Evolutionary conservation across 2,888 invertebrate genomes (phyloP).

Genomic region (Alloscopus bannaensis): DNA sequence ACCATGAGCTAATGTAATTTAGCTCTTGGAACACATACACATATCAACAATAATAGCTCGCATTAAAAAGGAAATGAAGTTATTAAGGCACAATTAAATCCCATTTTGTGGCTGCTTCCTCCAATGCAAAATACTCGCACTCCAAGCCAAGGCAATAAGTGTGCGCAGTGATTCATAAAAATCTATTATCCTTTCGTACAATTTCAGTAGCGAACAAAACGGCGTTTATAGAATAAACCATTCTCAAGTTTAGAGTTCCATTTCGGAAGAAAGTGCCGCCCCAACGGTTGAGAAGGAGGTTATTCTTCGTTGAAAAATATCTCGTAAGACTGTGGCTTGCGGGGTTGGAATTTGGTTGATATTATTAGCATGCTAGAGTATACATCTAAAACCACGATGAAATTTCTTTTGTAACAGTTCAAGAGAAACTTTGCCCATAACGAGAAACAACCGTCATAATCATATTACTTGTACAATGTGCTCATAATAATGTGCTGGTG

Average conservation of each 20-base stretch:
- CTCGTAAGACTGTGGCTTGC: no score
- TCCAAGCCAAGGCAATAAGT: no score
- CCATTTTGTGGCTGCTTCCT: constrained; percentile 15
- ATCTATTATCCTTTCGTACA: no score
- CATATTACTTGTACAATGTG: constrained; percentile 59
- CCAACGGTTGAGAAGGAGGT: no score
- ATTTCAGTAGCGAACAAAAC: no score
- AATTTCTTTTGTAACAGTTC: constrained; percentile 41
- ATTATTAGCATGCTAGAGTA: no score
- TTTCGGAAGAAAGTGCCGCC: no score
- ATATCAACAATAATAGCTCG: neutral
- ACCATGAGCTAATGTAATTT: constrained; percentile 30
- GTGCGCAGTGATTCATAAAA: constrained; percentile 16
- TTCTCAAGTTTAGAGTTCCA: no score
- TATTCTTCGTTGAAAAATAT: no score
- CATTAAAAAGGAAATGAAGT: constrained; percentile 5
- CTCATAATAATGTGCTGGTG: constrained; percentile 54
- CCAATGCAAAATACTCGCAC: constrained; percentile 1
- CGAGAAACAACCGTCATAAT: constrained; percentile 52
- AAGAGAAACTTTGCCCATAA: constrained; percentile 54
- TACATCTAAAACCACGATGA: constrained; percentile 30
- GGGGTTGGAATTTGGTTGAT: no score
- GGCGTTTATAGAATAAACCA: no score
- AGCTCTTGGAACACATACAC: neutral
- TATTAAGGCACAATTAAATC: constrained; percentile 39